Evolutionary conservation across 2,888 invertebrate genomes (phyloP).

Genomic region (Arctia plantaginis): DNA sequence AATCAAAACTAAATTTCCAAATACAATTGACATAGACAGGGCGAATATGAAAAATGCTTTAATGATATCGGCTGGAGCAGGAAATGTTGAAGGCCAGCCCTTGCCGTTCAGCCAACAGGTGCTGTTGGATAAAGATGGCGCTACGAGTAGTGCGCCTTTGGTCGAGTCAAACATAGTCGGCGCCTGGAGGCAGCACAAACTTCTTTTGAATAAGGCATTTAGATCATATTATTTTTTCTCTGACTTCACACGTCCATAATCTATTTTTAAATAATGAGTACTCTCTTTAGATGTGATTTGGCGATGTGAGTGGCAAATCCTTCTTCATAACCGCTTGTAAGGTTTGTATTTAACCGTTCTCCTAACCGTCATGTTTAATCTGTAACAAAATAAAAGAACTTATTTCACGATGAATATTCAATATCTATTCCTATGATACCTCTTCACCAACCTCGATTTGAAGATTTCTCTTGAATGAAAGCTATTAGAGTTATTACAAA

Average conservation of each 20-base stretch:
- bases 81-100: constrained; percentile 88
- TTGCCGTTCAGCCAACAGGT: constrained; percentile 91
- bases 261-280: constrained; percentile 19
- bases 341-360: constrained; percentile 20
- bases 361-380: constrained; percentile 40
- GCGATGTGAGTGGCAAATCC: constrained; percentile 34
- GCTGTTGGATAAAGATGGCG: constrained; percentile 93
- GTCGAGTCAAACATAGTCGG: constrained; percentile 88
- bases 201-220: constrained; percentile 83
- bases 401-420: background rate
- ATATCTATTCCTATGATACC: too few relatives aligned
- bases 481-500: too few relatives aligned
- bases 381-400: constrained; percentile 49
- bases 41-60: constrained; percentile 92
- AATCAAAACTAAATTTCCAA: constrained; percentile 92
- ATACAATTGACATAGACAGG: constrained; percentile 92
- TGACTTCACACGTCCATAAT: constrained; percentile 69
- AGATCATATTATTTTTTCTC: constrained; percentile 79
- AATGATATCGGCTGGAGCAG: constrained; percentile 90
- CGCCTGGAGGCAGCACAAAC: constrained; percentile 81
- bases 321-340: constrained; percentile 37
- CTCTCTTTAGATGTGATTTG: constrained; percentile 50
- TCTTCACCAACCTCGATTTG: too few relatives aligned
- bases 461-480: too few relatives aligned
- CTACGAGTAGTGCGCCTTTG: constrained; percentile 90